Percentiles rank a stretch among this genome's conserved stretches.
Evolutionary conservation across 2,888 invertebrate species (phyloP).

Genomic region (Dasypolia templi): DNA sequence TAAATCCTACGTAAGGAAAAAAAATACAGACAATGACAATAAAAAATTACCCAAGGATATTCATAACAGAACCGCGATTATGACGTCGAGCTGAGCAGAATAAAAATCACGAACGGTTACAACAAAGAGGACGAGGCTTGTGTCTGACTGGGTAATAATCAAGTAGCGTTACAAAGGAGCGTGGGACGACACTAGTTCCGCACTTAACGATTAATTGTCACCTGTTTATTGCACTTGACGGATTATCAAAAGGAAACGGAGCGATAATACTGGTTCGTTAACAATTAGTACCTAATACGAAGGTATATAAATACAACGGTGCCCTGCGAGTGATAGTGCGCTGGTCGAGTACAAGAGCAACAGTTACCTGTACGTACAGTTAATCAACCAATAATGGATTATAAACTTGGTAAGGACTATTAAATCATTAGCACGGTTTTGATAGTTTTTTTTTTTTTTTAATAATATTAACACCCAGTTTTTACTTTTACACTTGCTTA

Average conservation of each 20-base stretch:
- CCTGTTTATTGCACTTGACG: constrained; percentile 72
- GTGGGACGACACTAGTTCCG: constrained; percentile 12
- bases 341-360: constrained; percentile 37
- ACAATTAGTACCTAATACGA: constrained; percentile 61
- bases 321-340: constrained; percentile 59
- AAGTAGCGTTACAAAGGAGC: neutral
- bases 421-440: constrained; percentile 20
- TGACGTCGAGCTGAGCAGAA: constrained; percentile 55
- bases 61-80: constrained; percentile 50
- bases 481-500: constrained; percentile 10
- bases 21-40: constrained; percentile 55
- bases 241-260: constrained; percentile 78
- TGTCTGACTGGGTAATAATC: constrained; percentile 11
- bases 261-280: constrained; percentile 70
- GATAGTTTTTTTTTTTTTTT: constrained; percentile 15
- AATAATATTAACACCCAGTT: constrained; percentile 13
- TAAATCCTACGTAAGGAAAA: constrained; percentile 29
- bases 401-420: constrained; percentile 74
- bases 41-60: constrained; percentile 57
- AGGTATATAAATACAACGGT: constrained; percentile 72
- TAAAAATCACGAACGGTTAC: constrained; percentile 52
- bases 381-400: constrained; percentile 66
- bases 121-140: constrained; percentile 25
- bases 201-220: constrained; percentile 54
- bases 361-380: constrained; percentile 28